Conservation (phyloP, 2,888 invertebrate species). For the Acleris laterana region DNA sequence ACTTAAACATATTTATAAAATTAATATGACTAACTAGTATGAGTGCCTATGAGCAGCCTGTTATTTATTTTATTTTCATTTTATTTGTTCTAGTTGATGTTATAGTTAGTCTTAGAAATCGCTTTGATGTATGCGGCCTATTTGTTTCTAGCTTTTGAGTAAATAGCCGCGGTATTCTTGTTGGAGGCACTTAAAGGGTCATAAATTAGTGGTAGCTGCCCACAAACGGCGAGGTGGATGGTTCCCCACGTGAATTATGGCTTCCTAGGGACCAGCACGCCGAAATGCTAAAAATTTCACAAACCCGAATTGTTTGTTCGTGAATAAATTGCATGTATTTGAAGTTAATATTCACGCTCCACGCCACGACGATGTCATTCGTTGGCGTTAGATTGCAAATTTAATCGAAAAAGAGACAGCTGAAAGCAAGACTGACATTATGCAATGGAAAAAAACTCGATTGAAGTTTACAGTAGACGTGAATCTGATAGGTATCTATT, state of each 20-base stretch:
- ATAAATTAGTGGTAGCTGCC: slow-evolving; percentile 79
- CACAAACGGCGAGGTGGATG: slow-evolving; percentile 78
- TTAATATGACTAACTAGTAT: too few species aligned
- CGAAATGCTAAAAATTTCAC: slow-evolving; percentile 50
- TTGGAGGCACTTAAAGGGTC: slow-evolving; percentile 75
- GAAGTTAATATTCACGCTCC: slow-evolving; percentile 23
- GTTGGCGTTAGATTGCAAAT: slow-evolving; percentile 17
- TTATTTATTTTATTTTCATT: too few species aligned
- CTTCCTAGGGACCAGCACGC: slow-evolving; percentile 56
- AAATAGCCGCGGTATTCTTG: slow-evolving; percentile 62
- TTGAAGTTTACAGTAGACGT: background rate
- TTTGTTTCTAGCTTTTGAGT: slow-evolving; percentile 61
- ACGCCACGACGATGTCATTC: slow-evolving; percentile 1
- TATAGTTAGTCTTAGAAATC: background rate
- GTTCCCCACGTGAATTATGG: slow-evolving; percentile 76
- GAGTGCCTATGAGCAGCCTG: too few species aligned
- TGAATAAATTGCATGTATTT: slow-evolving; percentile 40
- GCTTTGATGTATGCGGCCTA: slow-evolving; percentile 30
- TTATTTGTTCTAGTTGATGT: background rate
- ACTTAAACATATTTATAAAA: too few species aligned
- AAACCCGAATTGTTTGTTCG: slow-evolving; percentile 43
- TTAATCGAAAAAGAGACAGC: slow-evolving; percentile 4
- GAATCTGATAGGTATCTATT: background rate
- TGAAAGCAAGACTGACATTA: slow-evolving; percentile 1
- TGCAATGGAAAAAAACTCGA: background rate